phyloP scores from a whole-genome alignment of 92 coral and sea anemone species.

The Heliopora coerulea region DNA sequence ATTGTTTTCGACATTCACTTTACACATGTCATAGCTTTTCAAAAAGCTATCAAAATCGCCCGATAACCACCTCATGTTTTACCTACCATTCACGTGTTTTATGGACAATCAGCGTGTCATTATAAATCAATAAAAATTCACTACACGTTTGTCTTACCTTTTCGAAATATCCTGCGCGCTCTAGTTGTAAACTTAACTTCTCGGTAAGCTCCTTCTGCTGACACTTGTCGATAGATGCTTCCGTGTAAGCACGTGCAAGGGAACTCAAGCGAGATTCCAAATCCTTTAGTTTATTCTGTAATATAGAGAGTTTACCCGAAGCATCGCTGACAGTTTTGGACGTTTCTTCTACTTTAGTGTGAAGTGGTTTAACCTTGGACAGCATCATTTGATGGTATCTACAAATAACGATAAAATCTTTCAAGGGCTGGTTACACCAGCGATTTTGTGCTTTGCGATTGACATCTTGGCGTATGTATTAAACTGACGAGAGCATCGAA shows the following conservation, averaged over 20 bases:
- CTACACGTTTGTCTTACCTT: constrained; percentile 76
- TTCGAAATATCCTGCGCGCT: constrained; percentile 95
- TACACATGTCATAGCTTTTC: too few species aligned
- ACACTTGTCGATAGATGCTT: constrained; percentile 94
- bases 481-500: too few species aligned
- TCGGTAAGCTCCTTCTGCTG: constrained; percentile 87
- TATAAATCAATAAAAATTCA: too few species aligned
- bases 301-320: constrained; percentile 68
- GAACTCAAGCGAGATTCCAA: constrained; percentile 86
- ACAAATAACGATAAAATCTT: too few species aligned
- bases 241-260: constrained; percentile 81
- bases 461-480: too few species aligned
- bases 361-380: constrained; percentile 91
- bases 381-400: constrained; percentile 99
- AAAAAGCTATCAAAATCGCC: too few species aligned
- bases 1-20: too few species aligned
- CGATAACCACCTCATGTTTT: too few species aligned
- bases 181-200: constrained; percentile 77
- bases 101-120: too few species aligned
- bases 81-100: too few species aligned
- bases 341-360: constrained; percentile 89
- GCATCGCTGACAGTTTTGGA: constrained; percentile 84
- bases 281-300: constrained; percentile 77
- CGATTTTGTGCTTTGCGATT: too few species aligned
- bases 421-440: too few species aligned